phyloP scores from a whole-genome alignment of 2,113 vertebrate species.

The Siphamia tubifer region DNA sequence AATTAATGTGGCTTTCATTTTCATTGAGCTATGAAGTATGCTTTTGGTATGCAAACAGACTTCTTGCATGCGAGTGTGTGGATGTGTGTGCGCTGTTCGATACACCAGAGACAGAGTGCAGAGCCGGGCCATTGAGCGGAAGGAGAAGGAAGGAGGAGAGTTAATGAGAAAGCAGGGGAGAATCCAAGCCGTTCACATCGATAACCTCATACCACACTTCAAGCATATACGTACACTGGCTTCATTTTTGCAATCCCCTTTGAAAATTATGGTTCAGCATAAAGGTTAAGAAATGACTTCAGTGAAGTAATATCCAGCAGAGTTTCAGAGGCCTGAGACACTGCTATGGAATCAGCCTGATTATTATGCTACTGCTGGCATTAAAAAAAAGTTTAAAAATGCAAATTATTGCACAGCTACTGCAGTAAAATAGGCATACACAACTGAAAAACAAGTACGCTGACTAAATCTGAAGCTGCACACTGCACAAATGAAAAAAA shows the following conservation, averaged over 20 bases:
- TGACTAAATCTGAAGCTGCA: conserved; percentile 7
- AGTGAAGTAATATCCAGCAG: conserved; percentile 32
- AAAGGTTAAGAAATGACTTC: conserved; percentile 40
- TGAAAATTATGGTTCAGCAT: conserved; percentile 42
- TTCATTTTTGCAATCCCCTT: conserved; percentile 30
- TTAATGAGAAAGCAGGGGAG: conserved; percentile 69
- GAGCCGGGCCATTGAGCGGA: conserved; percentile 58
- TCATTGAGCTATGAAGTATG: conserved; percentile 65
- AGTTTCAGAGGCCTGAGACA: conserved; percentile 30
- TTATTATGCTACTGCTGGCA: conserved; percentile 52
- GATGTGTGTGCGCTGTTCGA: conserved; percentile 4
- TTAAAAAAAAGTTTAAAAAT: conserved; percentile 52
- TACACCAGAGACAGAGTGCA: conserved; percentile 66
- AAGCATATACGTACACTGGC: conserved; percentile 22
- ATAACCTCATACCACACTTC: conserved; percentile 64
- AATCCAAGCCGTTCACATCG: conserved; percentile 41
- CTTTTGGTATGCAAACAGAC: conserved; percentile 75
- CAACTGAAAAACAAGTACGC: too few relatives aligned
- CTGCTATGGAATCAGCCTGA: conserved; percentile 31
- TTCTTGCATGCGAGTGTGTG: conserved; percentile 20
- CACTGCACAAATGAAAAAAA: too few relatives aligned
- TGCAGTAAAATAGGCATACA: conserved; percentile 19
- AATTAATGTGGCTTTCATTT: conserved; percentile 73
- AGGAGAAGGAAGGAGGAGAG: conserved; percentile 53
- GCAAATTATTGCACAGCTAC: conserved; percentile 41